phyloP scores from a whole-genome alignment of 2,113 vertebrate genomes.

The Hassar affinis region DNA sequence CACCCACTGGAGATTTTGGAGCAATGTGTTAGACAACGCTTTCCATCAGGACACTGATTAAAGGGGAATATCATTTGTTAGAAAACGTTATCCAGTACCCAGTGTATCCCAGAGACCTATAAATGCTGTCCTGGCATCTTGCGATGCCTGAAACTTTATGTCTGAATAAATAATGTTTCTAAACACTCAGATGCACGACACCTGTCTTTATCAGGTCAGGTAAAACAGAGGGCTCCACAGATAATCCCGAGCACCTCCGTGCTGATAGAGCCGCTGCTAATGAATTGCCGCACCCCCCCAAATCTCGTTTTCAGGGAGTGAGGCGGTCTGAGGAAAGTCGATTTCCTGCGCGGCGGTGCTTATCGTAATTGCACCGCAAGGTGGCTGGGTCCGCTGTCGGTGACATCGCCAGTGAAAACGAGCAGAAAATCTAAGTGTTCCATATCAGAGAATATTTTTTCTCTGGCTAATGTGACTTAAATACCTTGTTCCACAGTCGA shows the following conservation, averaged over 20 bases:
- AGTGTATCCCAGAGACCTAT: neutral
- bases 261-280: constrained; percentile 39
- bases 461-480: constrained; percentile 98
- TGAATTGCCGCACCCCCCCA: constrained; percentile 37
- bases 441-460: constrained; percentile 98
- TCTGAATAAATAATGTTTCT: neutral
- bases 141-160: neutral
- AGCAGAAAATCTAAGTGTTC: constrained; percentile 98
- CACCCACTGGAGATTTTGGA: neutral
- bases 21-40: neutral
- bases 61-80: neutral
- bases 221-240: constrained; percentile 20
- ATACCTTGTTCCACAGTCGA: constrained; percentile 99
- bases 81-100: neutral
- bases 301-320: constrained; percentile 43
- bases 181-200: constrained; percentile 29
- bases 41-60: neutral
- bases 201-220: constrained; percentile 34
- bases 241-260: constrained; percentile 18
- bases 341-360: constrained; percentile 50
- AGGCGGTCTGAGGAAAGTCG: constrained; percentile 43
- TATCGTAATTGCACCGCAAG: constrained; percentile 54
- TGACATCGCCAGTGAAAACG: constrained; percentile 87
- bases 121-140: neutral
- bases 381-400: constrained; percentile 59